These are phyloP conservation scores for Aphaenogaster rudis DNA, from an alignment of 1,140 invertebrate genomes.

Conservation along the genomic window DNA sequence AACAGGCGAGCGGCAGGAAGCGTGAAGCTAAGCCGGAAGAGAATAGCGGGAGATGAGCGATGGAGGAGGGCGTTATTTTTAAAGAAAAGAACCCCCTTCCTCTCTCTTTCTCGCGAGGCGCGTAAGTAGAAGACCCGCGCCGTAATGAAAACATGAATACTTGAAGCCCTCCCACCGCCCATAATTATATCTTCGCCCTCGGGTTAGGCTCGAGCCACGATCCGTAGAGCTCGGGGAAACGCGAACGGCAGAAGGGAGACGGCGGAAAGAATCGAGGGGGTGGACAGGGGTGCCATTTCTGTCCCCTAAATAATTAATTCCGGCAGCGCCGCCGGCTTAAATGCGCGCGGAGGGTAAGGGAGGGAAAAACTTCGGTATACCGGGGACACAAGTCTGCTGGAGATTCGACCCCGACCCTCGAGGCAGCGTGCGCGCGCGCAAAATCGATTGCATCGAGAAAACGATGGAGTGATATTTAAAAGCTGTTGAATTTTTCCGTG, in stretches of 20 bases:
- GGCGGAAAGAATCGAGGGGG: conserved; percentile 71
- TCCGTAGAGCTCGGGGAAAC: conserved; percentile 62
- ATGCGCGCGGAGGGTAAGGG: conserved; percentile 74
- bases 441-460: conserved; percentile 68
- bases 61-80: conserved; percentile 41
- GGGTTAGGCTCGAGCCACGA: conserved; percentile 80
- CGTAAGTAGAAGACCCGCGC: conserved; percentile 74
- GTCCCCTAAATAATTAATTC: conserved; percentile 87
- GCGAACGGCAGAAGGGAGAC: conserved; percentile 62
- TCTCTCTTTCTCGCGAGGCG: conserved; percentile 45
- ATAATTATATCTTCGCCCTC: conserved; percentile 86
- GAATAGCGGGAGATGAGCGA: conserved; percentile 23
- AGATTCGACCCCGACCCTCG: conserved; percentile 67
- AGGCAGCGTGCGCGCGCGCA: conserved; percentile 2
- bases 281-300: conserved; percentile 84
- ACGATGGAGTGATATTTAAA: conserved; percentile 64
- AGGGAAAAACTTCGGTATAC: conserved; percentile 72
- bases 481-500: background rate
- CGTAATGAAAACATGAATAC: conserved; percentile 87
- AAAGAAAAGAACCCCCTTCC: conserved; percentile 73
- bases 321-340: conserved; percentile 84
- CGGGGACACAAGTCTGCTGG: conserved; percentile 72
- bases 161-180: conserved; percentile 84
- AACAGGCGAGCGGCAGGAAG: conserved; percentile 16
- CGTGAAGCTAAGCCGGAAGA: conserved; percentile 13